A percentile compares a stretch with the other conserved stretches of the same genome.
Conservation (phyloP, 2,888 invertebrate species). For the Escarpia spicata region DNA sequence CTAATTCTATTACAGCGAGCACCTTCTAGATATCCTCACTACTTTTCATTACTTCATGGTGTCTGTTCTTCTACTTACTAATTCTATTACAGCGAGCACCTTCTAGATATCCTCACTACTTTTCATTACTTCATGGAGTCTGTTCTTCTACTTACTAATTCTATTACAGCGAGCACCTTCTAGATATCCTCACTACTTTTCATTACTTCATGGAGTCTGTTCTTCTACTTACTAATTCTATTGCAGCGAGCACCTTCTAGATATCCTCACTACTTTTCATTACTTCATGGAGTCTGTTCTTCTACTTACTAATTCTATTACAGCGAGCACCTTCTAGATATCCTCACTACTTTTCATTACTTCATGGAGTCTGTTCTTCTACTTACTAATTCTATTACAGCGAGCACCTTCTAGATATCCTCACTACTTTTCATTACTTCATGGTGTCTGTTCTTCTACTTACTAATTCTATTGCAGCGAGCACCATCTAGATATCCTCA, state of each 20-base stretch:
- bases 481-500: slow-evolving; percentile 55
- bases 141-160: background rate
- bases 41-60: background rate
- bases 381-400: slow-evolving; percentile 42
- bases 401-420: slow-evolving; percentile 54
- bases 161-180: slow-evolving; percentile 52
- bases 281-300: background rate
- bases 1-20: slow-evolving; percentile 47
- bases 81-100: slow-evolving; percentile 50
- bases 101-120: slow-evolving; percentile 55
- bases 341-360: slow-evolving; percentile 45
- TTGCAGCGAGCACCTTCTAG: slow-evolving; percentile 55
- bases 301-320: slow-evolving; percentile 30
- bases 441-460: background rate
- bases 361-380: background rate
- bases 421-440: slow-evolving; percentile 40
- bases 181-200: slow-evolving; percentile 53
- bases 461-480: slow-evolving; percentile 44
- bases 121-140: background rate
- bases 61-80: background rate
- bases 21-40: slow-evolving; percentile 55
- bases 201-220: background rate
- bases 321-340: slow-evolving; percentile 56
- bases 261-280: slow-evolving; percentile 49
- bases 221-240: background rate